Base-by-base conservation (phyloP, 1,140 invertebrate species). In the Drosophila lini region DNA sequence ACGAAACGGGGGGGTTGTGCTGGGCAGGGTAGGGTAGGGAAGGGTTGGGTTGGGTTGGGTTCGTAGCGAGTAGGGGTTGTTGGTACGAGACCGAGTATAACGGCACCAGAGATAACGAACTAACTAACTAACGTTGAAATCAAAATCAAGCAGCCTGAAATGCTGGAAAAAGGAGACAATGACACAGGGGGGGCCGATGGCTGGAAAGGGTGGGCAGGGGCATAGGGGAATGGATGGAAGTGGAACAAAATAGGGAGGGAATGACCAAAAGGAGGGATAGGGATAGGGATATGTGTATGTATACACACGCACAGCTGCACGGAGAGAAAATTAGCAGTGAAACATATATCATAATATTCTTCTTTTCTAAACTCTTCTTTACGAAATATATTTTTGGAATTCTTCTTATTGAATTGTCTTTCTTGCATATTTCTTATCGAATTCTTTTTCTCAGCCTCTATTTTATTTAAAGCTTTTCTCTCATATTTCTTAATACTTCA, bases 51-150 rank as follows among this genome's bases (percentile, higher is more conserved):
- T 11, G 28, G 31, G 5, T 52, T 55, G 25, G 28, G 44, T 25
- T 50, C 25, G 22, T 15, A 58, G 25, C 56, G 19, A 25, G 57
- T 58, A 47, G 62, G 34, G 82, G 48, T 65, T 50, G 47, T 48
- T 64, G 73, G 31, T 53, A 15, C 34, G 31, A 28, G 28, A 52
- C 48, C 31, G 31, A 19, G 48, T 55, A 36, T 52, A 62, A 62
- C 67, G 62, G 47, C 47, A 44, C 25, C 47, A 32, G 48, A 85
- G 83, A 86, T 88, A 86, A 82, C 76, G 83, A 86, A 82, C 83
- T 82, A 86, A 80, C 83, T 86, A 86, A 86, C 82, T 81, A 86
- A 77, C 80, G 44, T 79, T 69, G 82, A 77, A 82, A 88, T 76
- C 83, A 86, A 79, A 61, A 74, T 75, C 80, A 52, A 58, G 64